Percentiles rank a stretch among this genome's conserved stretches.
Conservation (phyloP, 2,888 invertebrate genomes). For the Mythimna ferrago region DNA sequence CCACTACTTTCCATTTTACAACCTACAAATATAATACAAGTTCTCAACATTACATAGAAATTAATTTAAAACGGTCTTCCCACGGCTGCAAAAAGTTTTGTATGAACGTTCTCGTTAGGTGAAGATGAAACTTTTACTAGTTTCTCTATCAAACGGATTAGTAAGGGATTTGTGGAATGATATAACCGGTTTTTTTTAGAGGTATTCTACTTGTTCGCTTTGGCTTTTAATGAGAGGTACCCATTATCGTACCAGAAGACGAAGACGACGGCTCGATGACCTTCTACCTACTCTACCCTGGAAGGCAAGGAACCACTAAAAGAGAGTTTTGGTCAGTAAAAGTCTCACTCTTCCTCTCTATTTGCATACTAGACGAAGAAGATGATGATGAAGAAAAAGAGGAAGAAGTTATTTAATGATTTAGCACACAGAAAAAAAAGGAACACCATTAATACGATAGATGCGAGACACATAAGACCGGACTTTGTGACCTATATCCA, state of each 20-base stretch:
- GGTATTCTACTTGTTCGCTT: conserved; percentile 1
- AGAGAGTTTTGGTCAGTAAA: too few relatives aligned
- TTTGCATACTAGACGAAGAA: too few relatives aligned
- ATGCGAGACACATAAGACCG: too few relatives aligned
- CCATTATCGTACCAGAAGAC: not conserved
- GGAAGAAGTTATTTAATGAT: too few relatives aligned
- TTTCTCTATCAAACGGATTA: conserved; percentile 53
- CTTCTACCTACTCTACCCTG: too few relatives aligned
- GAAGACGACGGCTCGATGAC: too few relatives aligned
- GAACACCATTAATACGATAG: too few relatives aligned
- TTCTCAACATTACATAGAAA: conserved; percentile 72
- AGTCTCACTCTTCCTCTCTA: too few relatives aligned
- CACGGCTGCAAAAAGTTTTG: conserved; percentile 64
- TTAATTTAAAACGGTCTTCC: conserved; percentile 60
- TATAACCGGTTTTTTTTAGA: conserved; percentile 23
- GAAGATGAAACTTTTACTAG: conserved; percentile 61
- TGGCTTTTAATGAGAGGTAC: not conserved
- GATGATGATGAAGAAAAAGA: too few relatives aligned
- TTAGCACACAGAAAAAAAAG: too few relatives aligned
- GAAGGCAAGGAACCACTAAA: too few relatives aligned
- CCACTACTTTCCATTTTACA: conserved; percentile 79
- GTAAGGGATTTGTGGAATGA: conserved; percentile 39
- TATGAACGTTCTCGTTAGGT: conserved; percentile 45
- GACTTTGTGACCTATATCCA: too few relatives aligned
- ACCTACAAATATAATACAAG: conserved; percentile 73